Evolutionary conservation across 2,797 vertebrate genomes (phyloP).

Genomic region (Podarcis siculus): DNA sequence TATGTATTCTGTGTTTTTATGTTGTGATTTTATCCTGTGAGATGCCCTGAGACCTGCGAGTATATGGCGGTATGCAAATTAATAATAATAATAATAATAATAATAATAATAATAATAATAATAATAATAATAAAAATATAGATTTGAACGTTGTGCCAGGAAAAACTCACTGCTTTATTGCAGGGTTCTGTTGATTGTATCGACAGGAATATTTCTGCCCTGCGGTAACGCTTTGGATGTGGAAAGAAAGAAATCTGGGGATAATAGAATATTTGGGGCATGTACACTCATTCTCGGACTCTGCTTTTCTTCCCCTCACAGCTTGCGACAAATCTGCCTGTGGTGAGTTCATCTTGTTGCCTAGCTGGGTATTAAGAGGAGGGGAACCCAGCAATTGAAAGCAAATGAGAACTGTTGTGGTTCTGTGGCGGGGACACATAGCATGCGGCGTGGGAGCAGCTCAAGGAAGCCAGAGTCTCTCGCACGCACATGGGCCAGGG

Average conservation of each 20-base stretch:
- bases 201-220: neutral
- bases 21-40: no score
- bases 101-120: no score
- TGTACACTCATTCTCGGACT: neutral
- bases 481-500: neutral
- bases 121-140: no score
- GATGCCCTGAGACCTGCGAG: no score
- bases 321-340: constrained; percentile 5
- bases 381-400: neutral
- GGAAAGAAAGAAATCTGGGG: neutral
- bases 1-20: no score
- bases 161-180: no score
- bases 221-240: neutral
- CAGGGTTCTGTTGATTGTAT: neutral
- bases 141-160: neutral
- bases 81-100: no score
- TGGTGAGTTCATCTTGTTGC: constrained; percentile 10
- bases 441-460: neutral
- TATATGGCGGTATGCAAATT: no score
- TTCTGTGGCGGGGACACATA: neutral
- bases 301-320: neutral
- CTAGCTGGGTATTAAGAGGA: neutral
- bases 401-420: neutral
- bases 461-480: neutral
- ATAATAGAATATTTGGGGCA: neutral